Percentiles rank a stretch among this genome's conserved stretches.
Evolutionary conservation across 2,888 invertebrate species (phyloP).

Genomic region (Agonopterix alstromeriana): DNA sequence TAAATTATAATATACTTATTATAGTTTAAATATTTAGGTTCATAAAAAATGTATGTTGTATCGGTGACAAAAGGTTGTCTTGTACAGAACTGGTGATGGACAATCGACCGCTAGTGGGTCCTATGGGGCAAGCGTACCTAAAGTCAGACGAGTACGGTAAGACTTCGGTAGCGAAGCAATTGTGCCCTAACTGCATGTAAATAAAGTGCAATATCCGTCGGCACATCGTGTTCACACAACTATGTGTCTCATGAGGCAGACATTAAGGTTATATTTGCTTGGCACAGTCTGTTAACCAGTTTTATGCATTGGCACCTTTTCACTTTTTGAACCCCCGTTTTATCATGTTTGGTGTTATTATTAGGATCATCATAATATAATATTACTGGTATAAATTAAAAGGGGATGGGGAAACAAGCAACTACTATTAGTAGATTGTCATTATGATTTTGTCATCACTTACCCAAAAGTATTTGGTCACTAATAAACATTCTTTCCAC

Average conservation of each 20-base stretch:
- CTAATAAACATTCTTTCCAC: no score
- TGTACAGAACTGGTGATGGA: slow-evolving; percentile 81
- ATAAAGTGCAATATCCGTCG: slow-evolving; percentile 44
- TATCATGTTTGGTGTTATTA: background rate
- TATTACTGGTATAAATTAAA: no score
- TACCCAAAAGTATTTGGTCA: no score
- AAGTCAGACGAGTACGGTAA: slow-evolving; percentile 91
- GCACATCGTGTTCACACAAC: slow-evolving; percentile 12
- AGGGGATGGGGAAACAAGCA: no score
- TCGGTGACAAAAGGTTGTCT: slow-evolving; percentile 39
- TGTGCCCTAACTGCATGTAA: slow-evolving; percentile 66
- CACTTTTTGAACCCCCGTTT: slow-evolving; percentile 5
- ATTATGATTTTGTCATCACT: no score
- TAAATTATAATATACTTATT: no score
- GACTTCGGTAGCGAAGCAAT: slow-evolving; percentile 43
- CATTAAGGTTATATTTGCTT: slow-evolving; percentile 28
- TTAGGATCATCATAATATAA: no score
- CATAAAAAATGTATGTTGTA: background rate
- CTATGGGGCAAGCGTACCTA: slow-evolving; percentile 88
- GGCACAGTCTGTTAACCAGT: slow-evolving; percentile 13
- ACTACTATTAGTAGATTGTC: no score
- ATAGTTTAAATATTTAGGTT: no score
- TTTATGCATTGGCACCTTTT: slow-evolving; percentile 23
- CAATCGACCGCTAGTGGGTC: slow-evolving; percentile 86
- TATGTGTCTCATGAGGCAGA: slow-evolving; percentile 54